Evolutionary conservation across 2,888 invertebrate genomes (phyloP).

Genomic region (Tubiluchus corallicola): DNA sequence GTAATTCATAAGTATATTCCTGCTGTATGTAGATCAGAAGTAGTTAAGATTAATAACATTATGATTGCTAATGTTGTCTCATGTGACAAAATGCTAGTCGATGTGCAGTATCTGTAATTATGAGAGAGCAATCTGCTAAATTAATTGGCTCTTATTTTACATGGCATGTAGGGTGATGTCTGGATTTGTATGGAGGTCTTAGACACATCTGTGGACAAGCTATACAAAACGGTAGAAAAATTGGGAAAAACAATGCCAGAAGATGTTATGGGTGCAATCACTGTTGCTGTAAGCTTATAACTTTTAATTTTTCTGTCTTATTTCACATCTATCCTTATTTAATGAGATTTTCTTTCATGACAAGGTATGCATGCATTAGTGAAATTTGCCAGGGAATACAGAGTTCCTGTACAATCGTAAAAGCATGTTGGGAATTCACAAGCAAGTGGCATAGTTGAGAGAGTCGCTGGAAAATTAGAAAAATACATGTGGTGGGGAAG

Average conservation of each 20-base stretch:
- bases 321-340: constrained; percentile 18
- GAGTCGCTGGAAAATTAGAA: too few species aligned
- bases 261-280: constrained; percentile 65
- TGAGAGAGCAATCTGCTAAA: constrained; percentile 6
- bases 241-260: constrained; percentile 60
- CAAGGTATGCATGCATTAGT: too few species aligned
- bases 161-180: constrained; percentile 54
- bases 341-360: constrained; percentile 8
- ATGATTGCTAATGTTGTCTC: constrained; percentile 4
- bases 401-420: too few species aligned
- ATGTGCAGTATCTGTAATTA: too few species aligned
- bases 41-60: not conserved
- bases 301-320: not conserved
- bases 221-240: constrained; percentile 71
- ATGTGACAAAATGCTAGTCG: too few species aligned
- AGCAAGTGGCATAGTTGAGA: too few species aligned
- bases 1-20: too few species aligned
- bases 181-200: constrained; percentile 99
- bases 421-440: too few species aligned
- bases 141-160: constrained; percentile 11
- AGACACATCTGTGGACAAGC: constrained; percentile 93
- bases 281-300: constrained; percentile 45
- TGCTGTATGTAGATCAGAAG: too few species aligned
- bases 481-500: too few species aligned
- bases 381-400: too few species aligned